Conservation (phyloP, 2,888 invertebrate genomes). For the Habroteleia sp. region DNA sequence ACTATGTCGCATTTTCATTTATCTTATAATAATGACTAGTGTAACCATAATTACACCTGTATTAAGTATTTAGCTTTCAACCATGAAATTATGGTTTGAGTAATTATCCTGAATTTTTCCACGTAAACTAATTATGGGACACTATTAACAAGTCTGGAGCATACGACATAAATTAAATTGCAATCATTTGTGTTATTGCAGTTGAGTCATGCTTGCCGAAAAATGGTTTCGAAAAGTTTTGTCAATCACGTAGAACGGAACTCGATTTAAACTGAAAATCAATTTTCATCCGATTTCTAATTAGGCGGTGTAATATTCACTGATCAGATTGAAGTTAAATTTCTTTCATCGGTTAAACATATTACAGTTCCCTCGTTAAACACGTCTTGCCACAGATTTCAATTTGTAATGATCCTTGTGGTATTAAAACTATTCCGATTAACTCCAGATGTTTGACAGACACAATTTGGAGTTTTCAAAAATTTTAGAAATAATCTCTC, state of each 20-base stretch:
- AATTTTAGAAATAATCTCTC: not conserved
- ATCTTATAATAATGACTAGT: constrained; percentile 34
- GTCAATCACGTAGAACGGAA: no score
- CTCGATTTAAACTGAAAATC: constrained; percentile 13
- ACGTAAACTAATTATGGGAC: constrained; percentile 35
- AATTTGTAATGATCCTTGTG: constrained; percentile 13
- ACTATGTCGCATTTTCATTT: constrained; percentile 43
- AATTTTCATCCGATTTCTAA: constrained; percentile 21
- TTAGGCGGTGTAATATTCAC: constrained; percentile 15
- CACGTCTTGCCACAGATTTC: not conserved
- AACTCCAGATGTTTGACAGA: constrained; percentile 4
- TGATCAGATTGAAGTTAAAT: constrained; percentile 18
- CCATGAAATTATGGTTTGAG: constrained; percentile 45
- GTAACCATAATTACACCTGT: constrained; percentile 45
- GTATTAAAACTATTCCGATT: constrained; percentile 31
- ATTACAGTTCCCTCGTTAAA: not conserved
- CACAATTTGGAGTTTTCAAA: not conserved
- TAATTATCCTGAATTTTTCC: constrained; percentile 34
- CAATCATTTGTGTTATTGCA: constrained; percentile 25
- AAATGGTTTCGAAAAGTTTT: no score
- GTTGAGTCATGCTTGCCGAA: no score
- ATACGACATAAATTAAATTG: constrained; percentile 28
- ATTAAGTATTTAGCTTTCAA: constrained; percentile 47
- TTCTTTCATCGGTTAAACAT: constrained; percentile 14
- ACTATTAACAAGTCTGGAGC: constrained; percentile 24